Conservation (phyloP, 2,797 vertebrate genomes). For the Dipus sagitta region DNA sequence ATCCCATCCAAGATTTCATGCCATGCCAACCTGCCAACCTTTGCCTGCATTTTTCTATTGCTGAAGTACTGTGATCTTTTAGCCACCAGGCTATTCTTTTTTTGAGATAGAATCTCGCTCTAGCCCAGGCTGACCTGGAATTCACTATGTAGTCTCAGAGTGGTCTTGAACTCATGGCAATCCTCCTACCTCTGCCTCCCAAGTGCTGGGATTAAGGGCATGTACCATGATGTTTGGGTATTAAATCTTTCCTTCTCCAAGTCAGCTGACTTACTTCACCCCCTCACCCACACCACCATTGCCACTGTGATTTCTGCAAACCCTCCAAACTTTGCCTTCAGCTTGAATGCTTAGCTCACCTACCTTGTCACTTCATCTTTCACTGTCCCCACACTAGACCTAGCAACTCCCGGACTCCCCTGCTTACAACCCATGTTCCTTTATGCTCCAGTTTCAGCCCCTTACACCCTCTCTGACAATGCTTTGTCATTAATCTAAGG, state of each 20-base stretch:
- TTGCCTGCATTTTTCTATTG: background rate
- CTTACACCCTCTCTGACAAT: too few relatives aligned
- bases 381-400: background rate
- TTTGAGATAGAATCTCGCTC: too few relatives aligned
- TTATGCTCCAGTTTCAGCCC: too few relatives aligned
- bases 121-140: too few relatives aligned
- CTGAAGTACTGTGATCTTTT: background rate
- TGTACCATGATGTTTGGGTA: too few relatives aligned
- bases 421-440: background rate
- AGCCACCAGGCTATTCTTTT: background rate
- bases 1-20: background rate
- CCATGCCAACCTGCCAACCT: too few relatives aligned
- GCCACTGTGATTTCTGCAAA: background rate
- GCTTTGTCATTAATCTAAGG: background rate
- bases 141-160: too few relatives aligned
- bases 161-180: too few relatives aligned
- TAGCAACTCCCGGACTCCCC: background rate
- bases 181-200: too few relatives aligned
- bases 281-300: background rate
- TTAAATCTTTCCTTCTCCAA: background rate
- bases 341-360: too few relatives aligned
- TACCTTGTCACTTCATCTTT: background rate
- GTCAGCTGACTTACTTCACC: background rate
- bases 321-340: background rate
- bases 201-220: too few relatives aligned